Conservation (phyloP, 2,797 vertebrate species). For the Cyprinodon diabolis region DNA sequence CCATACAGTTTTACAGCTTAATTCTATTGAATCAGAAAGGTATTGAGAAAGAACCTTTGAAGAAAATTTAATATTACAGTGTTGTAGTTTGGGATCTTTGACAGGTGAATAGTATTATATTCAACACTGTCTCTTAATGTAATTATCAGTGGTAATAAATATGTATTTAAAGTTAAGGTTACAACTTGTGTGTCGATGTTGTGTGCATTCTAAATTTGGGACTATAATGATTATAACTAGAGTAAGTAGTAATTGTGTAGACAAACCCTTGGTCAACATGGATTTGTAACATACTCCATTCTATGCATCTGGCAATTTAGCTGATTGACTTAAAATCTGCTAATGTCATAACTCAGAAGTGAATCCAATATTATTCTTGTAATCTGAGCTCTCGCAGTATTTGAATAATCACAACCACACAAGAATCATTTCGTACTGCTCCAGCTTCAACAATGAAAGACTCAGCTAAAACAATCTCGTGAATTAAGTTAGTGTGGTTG, state of each 20-base stretch:
- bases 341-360: not conserved
- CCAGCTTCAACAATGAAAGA: too few relatives aligned
- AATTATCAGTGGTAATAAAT: conserved; percentile 32
- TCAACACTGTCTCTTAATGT: conserved; percentile 13
- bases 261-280: not conserved
- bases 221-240: conserved; percentile 21
- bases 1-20: not conserved
- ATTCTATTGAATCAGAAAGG: not conserved
- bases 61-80: conserved; percentile 22
- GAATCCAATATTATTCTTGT: too few relatives aligned
- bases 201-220: conserved; percentile 28
- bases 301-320: not conserved
- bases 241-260: conserved; percentile 9
- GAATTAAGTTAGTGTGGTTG: too few relatives aligned
- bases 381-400: too few relatives aligned
- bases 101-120: conserved; percentile 26
- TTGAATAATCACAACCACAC: too few relatives aligned
- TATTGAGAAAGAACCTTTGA: not conserved
- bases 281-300: not conserved
- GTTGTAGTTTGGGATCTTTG: conserved; percentile 30
- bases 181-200: conserved; percentile 5
- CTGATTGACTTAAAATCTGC: not conserved
- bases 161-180: conserved; percentile 16
- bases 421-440: too few relatives aligned
- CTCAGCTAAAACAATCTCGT: too few relatives aligned